Conservation (phyloP, 37 sponge, comb jelly and placozoan genomes). For the Chondrilla cf. caribensis region DNA sequence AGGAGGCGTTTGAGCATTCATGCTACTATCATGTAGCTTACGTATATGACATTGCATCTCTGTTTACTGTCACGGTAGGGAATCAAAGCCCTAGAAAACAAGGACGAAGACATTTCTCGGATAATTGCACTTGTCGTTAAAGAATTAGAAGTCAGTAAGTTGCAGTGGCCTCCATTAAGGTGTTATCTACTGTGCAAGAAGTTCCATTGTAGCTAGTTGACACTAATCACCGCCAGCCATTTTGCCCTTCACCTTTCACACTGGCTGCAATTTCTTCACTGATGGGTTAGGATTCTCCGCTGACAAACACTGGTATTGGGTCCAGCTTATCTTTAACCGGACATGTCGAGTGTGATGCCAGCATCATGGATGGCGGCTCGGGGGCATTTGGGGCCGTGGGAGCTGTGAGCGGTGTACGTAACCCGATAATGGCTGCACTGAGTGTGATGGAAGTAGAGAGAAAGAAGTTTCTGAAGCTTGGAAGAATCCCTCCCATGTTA, state of each 20-base stretch:
- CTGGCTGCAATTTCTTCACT: too few relatives aligned
- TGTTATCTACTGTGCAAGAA: too few relatives aligned
- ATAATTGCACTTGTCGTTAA: constrained; percentile 40
- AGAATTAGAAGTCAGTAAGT: constrained; percentile 37
- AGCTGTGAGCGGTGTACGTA: constrained; percentile 57
- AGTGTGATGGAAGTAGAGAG: constrained; percentile 31
- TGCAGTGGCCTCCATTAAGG: too few relatives aligned
- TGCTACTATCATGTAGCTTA: too few relatives aligned
- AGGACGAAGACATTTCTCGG: constrained; percentile 21
- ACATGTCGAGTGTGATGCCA: constrained; percentile 78
- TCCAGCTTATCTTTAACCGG: constrained; percentile 63
- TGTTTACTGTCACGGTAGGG: neutral
- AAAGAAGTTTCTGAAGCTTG: constrained; percentile 45
- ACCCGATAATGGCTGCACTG: constrained; percentile 53
- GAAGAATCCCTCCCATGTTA: constrained; percentile 75
- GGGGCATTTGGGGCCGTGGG: constrained; percentile 67
- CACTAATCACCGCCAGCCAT: too few relatives aligned
- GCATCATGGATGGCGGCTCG: constrained; percentile 51
- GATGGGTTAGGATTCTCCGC: constrained; percentile 61
- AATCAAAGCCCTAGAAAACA: constrained; percentile 31
- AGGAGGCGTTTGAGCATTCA: too few relatives aligned
- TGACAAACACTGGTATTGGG: constrained; percentile 65
- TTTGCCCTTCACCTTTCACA: too few relatives aligned
- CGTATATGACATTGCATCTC: neutral
- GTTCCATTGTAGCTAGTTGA: too few relatives aligned